phyloP scores from a whole-genome alignment of 2,797 vertebrate genomes.

The Gallinago stenura region DNA sequence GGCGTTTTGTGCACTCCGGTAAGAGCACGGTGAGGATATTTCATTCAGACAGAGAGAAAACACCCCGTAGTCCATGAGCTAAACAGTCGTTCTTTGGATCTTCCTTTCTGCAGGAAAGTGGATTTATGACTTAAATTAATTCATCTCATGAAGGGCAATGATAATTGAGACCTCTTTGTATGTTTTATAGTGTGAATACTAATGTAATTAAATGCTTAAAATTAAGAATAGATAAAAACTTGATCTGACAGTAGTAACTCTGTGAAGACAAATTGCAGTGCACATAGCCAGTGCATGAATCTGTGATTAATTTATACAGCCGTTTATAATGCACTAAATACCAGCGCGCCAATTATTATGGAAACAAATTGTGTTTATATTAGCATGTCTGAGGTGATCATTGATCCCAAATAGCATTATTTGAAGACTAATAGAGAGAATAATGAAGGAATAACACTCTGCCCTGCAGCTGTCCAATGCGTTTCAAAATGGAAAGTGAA shows the following conservation, averaged over 20 bases:
- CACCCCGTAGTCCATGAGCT: neutral
- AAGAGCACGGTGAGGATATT: neutral
- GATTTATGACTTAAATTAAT: constrained; percentile 66
- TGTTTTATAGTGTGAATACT: constrained; percentile 58
- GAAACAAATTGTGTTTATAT: constrained; percentile 62
- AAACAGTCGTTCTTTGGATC: neutral
- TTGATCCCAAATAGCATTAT: constrained; percentile 40
- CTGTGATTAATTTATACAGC: constrained; percentile 67
- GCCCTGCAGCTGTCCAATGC: constrained; percentile 13
- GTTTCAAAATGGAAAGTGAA: constrained; percentile 35
- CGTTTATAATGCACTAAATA: constrained; percentile 60
- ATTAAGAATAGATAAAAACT: constrained; percentile 74
- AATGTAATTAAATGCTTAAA: constrained; percentile 74
- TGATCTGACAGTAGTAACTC: constrained; percentile 59
- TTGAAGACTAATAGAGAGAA: constrained; percentile 33
- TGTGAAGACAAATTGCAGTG: constrained; percentile 60
- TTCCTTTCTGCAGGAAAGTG: constrained; percentile 19
- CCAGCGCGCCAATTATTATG: constrained; percentile 57
- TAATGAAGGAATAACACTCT: constrained; percentile 34
- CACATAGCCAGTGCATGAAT: constrained; percentile 21
- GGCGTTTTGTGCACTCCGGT: neutral
- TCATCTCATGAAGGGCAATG: constrained; percentile 62
- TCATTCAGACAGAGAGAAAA: constrained; percentile 13
- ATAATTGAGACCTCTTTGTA: constrained; percentile 61
- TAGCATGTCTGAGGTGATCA: constrained; percentile 54